Conservation (phyloP, 2,113 vertebrate genomes). For the Dascyllus trimaculatus region DNA sequence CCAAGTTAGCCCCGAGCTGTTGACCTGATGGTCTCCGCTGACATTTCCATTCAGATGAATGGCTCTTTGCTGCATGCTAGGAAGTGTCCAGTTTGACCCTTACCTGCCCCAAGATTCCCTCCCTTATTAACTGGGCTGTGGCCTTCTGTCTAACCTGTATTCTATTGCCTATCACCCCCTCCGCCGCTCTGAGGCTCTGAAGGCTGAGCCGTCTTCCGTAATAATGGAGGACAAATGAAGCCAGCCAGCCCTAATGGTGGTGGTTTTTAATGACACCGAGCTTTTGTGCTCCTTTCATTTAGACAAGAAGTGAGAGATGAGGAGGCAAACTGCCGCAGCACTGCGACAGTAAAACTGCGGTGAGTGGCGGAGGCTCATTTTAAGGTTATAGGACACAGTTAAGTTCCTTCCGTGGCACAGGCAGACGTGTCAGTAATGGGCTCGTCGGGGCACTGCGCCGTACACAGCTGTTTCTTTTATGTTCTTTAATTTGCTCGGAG, state of each 20-base stretch:
- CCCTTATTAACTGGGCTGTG: slow-evolving; percentile 68
- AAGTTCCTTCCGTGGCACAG: slow-evolving; percentile 66
- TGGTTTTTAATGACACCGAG: slow-evolving; percentile 74
- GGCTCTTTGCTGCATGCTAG: slow-evolving; percentile 80
- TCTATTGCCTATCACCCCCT: slow-evolving; percentile 54
- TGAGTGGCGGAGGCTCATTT: slow-evolving; percentile 61
- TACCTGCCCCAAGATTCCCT: slow-evolving; percentile 78
- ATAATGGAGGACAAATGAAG: slow-evolving; percentile 80
- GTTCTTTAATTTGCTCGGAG: slow-evolving; percentile 81
- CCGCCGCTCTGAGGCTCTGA: slow-evolving; percentile 39
- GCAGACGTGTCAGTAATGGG: slow-evolving; percentile 69
- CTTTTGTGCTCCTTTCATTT: slow-evolving; percentile 71
- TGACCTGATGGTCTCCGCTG: slow-evolving; percentile 79
- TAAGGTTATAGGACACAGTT: slow-evolving; percentile 78
- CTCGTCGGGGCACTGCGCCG: slow-evolving; percentile 56
- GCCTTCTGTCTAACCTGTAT: slow-evolving; percentile 74
- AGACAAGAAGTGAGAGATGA: slow-evolving; percentile 62
- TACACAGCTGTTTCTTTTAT: slow-evolving; percentile 83
- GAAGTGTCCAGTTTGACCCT: slow-evolving; percentile 86
- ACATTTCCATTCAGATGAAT: slow-evolving; percentile 86
- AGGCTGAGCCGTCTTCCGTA: slow-evolving; percentile 66
- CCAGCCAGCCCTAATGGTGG: slow-evolving; percentile 67
- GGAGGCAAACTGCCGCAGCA: slow-evolving; percentile 31
- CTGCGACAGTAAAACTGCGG: slow-evolving; percentile 62
- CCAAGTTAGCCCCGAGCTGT: slow-evolving; percentile 81